Evolutionary conservation across 2,888 invertebrate genomes (phyloP).

Genomic region (Zygothrica quintamaculata): DNA sequence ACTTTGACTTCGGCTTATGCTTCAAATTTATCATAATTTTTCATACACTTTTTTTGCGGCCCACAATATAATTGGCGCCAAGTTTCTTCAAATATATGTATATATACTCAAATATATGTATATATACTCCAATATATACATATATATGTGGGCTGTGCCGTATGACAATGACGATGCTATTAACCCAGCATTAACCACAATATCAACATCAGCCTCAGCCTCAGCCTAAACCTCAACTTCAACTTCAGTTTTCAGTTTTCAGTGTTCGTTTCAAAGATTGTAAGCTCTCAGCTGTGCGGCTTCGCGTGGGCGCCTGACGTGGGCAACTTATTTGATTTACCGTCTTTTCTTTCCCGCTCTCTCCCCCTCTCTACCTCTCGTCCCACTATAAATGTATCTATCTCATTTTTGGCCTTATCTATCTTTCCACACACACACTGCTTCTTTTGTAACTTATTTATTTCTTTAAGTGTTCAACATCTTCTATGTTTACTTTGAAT

Average conservation of each 20-base stretch:
- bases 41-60: conserved; percentile 35
- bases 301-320: conserved; percentile 51
- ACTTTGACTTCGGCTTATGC: conserved; percentile 8
- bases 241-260: conserved; percentile 21
- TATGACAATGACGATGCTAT: conserved; percentile 34
- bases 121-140: neutral
- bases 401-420: conserved; percentile 11
- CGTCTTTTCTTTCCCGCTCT: neutral
- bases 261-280: conserved; percentile 44
- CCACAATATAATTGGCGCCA: conserved; percentile 61
- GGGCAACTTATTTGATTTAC: conserved; percentile 46
- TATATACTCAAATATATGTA: conserved; percentile 10
- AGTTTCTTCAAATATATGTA: conserved; percentile 34
- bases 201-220: conserved; percentile 15
- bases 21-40: conserved; percentile 52
- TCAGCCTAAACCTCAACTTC: conserved; percentile 20
- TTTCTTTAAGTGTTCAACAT: conserved; percentile 36
- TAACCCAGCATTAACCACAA: conserved; percentile 27
- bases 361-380: conserved; percentile 2
- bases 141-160: conserved; percentile 3
- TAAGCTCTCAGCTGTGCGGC: conserved; percentile 49
- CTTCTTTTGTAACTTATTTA: conserved; percentile 1
- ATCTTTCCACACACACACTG: conserved; percentile 6
- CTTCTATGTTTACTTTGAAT: conserved; percentile 45
- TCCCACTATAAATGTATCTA: too few relatives aligned